Evolutionary conservation across 2,888 invertebrate genomes (phyloP).

Genomic region (Suillia variegata): DNA sequence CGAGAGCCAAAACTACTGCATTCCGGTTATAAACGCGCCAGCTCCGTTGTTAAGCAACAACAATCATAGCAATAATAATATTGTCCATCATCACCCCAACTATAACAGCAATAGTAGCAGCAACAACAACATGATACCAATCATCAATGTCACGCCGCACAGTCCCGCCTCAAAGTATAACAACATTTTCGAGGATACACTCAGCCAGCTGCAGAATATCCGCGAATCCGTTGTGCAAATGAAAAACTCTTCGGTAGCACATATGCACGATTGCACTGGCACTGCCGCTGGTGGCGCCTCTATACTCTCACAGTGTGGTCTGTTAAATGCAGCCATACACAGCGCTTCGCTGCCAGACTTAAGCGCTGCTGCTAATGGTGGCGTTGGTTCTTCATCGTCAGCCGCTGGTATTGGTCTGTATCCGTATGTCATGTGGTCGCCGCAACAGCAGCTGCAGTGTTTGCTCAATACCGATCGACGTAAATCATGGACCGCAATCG

Average conservation of each 20-base stretch:
- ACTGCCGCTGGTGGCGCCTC: slow-evolving; percentile 33
- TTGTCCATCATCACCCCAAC: not conserved
- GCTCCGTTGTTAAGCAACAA: slow-evolving; percentile 33
- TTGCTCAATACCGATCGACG: slow-evolving; percentile 64
- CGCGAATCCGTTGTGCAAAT: slow-evolving; percentile 62
- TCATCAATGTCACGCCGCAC: slow-evolving; percentile 87
- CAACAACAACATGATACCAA: slow-evolving; percentile 70
- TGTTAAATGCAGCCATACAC: slow-evolving; percentile 46
- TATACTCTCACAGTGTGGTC: slow-evolving; percentile 43
- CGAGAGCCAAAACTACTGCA: slow-evolving; percentile 53
- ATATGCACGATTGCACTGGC: slow-evolving; percentile 50
- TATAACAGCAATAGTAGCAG: slow-evolving; percentile 28
- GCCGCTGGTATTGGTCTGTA: slow-evolving; percentile 11
- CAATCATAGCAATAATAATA: slow-evolving; percentile 13
- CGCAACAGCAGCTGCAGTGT: slow-evolving; percentile 53
- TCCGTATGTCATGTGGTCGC: slow-evolving; percentile 53
- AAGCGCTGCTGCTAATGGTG: slow-evolving; percentile 41
- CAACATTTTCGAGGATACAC: slow-evolving; percentile 65
- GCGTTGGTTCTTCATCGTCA: slow-evolving; percentile 31
- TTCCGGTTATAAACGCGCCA: slow-evolving; percentile 55
- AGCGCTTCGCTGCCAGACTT: slow-evolving; percentile 59
- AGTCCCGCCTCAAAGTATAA: slow-evolving; percentile 79
- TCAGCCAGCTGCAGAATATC: slow-evolving; percentile 60
- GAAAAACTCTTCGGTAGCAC: slow-evolving; percentile 58
- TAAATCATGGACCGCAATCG: slow-evolving; percentile 88